A percentile compares a stretch with the other conserved stretches of the same genome.
Conservation (phyloP, 1,140 invertebrate genomes). For the Drepana arcuata region DNA sequence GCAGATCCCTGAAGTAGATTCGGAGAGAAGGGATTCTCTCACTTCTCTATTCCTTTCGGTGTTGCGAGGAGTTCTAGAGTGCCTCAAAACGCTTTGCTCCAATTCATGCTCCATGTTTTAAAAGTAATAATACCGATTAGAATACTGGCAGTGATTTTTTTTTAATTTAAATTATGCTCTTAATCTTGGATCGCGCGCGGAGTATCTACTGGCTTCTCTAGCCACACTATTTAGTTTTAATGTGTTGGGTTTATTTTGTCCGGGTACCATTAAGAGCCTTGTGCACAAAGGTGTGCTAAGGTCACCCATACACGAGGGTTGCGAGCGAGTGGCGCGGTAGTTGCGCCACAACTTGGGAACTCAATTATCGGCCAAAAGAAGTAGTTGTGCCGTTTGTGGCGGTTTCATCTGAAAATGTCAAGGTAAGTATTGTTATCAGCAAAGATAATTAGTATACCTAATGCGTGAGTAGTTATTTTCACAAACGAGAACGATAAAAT, state of each 20-base stretch:
- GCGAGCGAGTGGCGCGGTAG: slow-evolving; percentile 13
- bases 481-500: too few relatives aligned
- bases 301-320: slow-evolving; percentile 41
- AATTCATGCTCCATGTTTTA: slow-evolving; percentile 41
- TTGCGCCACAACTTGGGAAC: slow-evolving; percentile 16
- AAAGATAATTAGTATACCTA: too few relatives aligned
- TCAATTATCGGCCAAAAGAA: not conserved
- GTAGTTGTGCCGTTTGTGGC: too few relatives aligned
- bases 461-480: too few relatives aligned
- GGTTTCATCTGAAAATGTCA: too few relatives aligned
- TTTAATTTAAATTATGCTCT: slow-evolving; percentile 35
- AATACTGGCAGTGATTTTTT: slow-evolving; percentile 39
- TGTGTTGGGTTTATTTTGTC: slow-evolving; percentile 58
- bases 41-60: slow-evolving; percentile 27
- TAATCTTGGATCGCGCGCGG: slow-evolving; percentile 67
- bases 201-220: slow-evolving; percentile 55
- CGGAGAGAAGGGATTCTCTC: slow-evolving; percentile 46
- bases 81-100: slow-evolving; percentile 29
- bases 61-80: slow-evolving; percentile 32
- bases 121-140: slow-evolving; percentile 24
- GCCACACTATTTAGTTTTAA: slow-evolving; percentile 60
- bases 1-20: slow-evolving; percentile 57
- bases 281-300: slow-evolving; percentile 12
- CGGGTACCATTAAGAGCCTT: slow-evolving; percentile 56
- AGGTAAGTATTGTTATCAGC: too few relatives aligned